Percentiles rank a stretch among this genome's conserved stretches.
These are phyloP conservation scores for Syndactyla subalaris DNA, from an alignment of 2,797 vertebrate genomes.

Conservation along the genomic window DNA sequence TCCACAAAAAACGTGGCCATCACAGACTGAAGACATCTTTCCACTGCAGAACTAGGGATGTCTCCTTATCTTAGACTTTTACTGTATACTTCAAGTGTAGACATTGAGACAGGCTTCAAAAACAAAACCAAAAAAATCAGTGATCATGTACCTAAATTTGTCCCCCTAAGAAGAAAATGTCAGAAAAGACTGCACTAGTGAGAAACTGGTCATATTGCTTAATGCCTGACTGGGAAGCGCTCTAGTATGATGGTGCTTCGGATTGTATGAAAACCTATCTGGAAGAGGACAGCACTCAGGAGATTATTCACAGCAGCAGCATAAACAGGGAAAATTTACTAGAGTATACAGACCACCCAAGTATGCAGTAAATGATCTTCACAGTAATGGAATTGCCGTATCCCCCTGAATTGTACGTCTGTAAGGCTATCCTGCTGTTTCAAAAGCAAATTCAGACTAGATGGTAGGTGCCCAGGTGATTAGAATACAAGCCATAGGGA, in stretches of 20 bases:
- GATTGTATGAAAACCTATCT: background rate
- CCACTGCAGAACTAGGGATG: fast-evolving
- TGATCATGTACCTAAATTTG: background rate
- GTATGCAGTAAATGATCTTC: slow-evolving; percentile 50
- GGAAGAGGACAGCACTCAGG: background rate
- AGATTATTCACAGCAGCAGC: slow-evolving; percentile 35
- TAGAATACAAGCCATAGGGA: background rate
- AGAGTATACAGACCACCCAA: slow-evolving; percentile 41
- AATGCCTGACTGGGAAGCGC: background rate
- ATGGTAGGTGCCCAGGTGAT: slow-evolving; percentile 4
- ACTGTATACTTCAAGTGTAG: background rate
- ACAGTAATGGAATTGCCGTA: slow-evolving; percentile 41
- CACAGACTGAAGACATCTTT: background rate
- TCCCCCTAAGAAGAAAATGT: background rate
- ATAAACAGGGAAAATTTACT: slow-evolving; percentile 57
- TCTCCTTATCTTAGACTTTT: background rate
- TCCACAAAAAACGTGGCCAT: background rate
- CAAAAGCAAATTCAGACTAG: slow-evolving; percentile 34
- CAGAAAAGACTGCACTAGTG: background rate
- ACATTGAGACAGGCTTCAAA: background rate
- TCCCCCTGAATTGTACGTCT: background rate
- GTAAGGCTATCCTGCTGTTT: background rate
- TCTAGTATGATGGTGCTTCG: background rate
- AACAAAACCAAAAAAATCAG: background rate
- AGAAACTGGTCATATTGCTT: background rate